A percentile compares a stretch with the other conserved stretches of the same genome.
Conservation (phyloP, 1,140 invertebrate genomes). For the Ceratosolen fusciceps region DNA sequence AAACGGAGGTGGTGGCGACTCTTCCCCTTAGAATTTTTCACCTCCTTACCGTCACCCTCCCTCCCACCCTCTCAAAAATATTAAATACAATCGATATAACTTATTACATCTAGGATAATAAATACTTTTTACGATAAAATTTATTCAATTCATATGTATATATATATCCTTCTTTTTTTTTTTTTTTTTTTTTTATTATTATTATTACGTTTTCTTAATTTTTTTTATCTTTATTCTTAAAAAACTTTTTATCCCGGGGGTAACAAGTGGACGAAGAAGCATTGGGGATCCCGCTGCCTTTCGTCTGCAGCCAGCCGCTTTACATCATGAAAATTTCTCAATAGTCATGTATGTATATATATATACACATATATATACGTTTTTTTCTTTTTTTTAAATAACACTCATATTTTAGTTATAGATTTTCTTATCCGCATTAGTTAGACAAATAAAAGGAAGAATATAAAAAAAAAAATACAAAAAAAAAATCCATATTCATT, state of each 20-base stretch:
- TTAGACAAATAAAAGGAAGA: too few relatives aligned
- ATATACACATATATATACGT: conserved; percentile 53
- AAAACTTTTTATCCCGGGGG: conserved; percentile 24
- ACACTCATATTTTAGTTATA: conserved; percentile 54
- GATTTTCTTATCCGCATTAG: conserved; percentile 32
- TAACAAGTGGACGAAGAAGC: conserved; percentile 38
- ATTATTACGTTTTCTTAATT: too few relatives aligned
- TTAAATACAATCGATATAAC: conserved; percentile 44
- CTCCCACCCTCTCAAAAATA: conserved; percentile 9
- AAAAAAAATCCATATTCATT: too few relatives aligned
- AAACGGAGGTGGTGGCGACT: conserved; percentile 44
- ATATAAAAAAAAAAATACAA: too few relatives aligned
- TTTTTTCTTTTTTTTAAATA: conserved; percentile 50
- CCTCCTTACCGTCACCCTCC: conserved; percentile 14
- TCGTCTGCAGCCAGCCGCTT: conserved; percentile 50
- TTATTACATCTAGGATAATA: conserved; percentile 43
- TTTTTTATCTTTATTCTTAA: conserved; percentile 24
- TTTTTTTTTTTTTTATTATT: conserved; percentile 25
- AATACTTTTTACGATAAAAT: conserved; percentile 47
- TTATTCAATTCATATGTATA: too few relatives aligned
- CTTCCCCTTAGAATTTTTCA: conserved; percentile 36
- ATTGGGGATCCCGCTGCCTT: conserved; percentile 45
- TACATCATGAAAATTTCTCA: conserved; percentile 45
- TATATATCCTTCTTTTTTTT: too few relatives aligned
- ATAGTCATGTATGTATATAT: conserved; percentile 33